Evolutionary conservation across 1,140 invertebrate species (phyloP).

Genomic region (Coelopa frigida): DNA sequence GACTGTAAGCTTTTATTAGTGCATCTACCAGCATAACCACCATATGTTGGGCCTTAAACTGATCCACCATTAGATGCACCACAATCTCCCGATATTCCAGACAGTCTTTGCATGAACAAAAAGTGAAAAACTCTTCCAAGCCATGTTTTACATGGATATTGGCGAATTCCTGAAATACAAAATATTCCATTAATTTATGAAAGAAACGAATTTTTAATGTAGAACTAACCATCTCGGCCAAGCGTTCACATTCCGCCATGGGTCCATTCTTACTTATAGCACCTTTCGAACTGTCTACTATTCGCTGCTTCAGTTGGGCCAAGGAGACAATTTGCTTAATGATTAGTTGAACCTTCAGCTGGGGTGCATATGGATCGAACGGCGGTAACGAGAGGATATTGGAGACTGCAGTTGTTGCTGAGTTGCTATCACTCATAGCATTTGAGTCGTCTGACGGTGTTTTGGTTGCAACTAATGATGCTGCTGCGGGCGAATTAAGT

Average conservation of each 20-base stretch:
- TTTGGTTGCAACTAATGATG: too few relatives aligned
- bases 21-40: constrained; percentile 40
- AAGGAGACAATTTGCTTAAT: constrained; percentile 36
- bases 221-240: not conserved
- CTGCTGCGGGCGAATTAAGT: too few relatives aligned
- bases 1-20: constrained; percentile 39
- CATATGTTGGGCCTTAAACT: constrained; percentile 42
- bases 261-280: constrained; percentile 30
- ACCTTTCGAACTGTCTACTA: constrained; percentile 36
- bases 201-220: not conserved
- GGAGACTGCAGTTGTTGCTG: constrained; percentile 20
- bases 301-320: constrained; percentile 35
- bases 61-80: constrained; percentile 41
- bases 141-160: constrained; percentile 40
- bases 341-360: constrained; percentile 26
- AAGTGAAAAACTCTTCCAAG: constrained; percentile 39
- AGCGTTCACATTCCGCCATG: constrained; percentile 11
- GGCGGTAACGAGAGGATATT: constrained; percentile 36
- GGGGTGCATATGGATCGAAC: constrained; percentile 38
- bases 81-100: constrained; percentile 43
- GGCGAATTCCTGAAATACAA: constrained; percentile 22
- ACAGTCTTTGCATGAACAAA: constrained; percentile 43
- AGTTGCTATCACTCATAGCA: constrained; percentile 12
- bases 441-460: too few relatives aligned
- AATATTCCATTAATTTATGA: not conserved